Base-by-base conservation (phyloP, 92 coral and sea anemone species). In the Zoanthus gigantus region DNA sequence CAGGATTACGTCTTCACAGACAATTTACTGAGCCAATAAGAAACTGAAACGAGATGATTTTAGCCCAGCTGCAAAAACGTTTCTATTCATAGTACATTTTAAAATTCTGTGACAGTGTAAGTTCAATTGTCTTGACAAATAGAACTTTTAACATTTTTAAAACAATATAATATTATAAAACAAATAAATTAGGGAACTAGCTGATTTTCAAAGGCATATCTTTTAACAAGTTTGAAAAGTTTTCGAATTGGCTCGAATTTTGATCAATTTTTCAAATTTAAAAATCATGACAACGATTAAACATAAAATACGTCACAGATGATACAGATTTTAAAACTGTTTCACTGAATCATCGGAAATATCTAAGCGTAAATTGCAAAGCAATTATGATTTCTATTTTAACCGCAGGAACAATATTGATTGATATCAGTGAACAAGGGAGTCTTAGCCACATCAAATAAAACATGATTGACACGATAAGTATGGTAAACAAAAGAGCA, bases 1-100 rank as follows among this genome's bases (percentile, higher is more conserved):
- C 85, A 47, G 46, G 15, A 81, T 81, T 66, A 81, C 85, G 85
- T 79, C 47, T 13, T 81, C 75, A 81, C 32, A 65, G 65, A 74
- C 61, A 63, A 66, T 47, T 69, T 69, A 9, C 29, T 48, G 48
- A 81, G 44, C 74, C 85, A 65, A 47, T 81, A 54, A 37, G 47
- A 53, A 45, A 46, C 45, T 28, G 46, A 50, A 50, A 46, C 9
- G 57, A 14, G 85, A 66, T 81, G 45, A 81, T 46, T 81, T 81
- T 81, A 66, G 44, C 75, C 85, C 8, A 71, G 42, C 52, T 15
- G 54, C 71, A 44, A 79, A 79, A 57, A 65, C 13, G 76, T 77
- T 81, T 65, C 85, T 81, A 81, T 81, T 81, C 74, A 23, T 69
- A 69, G 74, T 14, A 54, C 16, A 17, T 69, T 81, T 61, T 44